These are phyloP conservation scores for Anguilla rostrata DNA, from an alignment of 2,113 vertebrate genomes.

Conservation along the genomic window DNA sequence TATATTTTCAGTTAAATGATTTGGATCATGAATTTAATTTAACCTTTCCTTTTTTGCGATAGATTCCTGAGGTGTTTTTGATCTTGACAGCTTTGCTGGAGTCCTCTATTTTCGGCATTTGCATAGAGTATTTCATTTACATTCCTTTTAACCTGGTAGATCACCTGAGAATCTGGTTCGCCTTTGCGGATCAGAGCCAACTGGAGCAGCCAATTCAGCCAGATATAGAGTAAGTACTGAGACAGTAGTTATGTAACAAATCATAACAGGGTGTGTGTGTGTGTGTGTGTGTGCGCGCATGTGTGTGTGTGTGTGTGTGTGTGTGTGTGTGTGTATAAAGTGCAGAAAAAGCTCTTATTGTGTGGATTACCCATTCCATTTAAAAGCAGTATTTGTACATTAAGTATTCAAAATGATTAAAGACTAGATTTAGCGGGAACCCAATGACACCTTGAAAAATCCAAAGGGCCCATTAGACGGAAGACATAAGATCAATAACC, in stretches of 20 bases:
- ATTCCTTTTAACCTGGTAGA: too few relatives aligned
- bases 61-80: too few relatives aligned
- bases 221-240: not conserved
- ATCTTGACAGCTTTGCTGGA: not conserved
- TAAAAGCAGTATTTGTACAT: not conserved
- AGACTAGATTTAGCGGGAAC: not conserved
- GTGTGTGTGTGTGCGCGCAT: too few relatives aligned
- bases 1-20: not conserved
- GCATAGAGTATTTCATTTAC: too few relatives aligned
- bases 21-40: not conserved
- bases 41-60: too few relatives aligned
- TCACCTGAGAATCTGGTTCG: too few relatives aligned
- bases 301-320: too few relatives aligned
- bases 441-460: constrained; percentile 11
- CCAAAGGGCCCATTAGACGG: not conserved
- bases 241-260: not conserved
- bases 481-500: not conserved
- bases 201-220: not conserved
- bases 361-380: not conserved
- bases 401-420: not conserved
- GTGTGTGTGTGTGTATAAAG: too few relatives aligned
- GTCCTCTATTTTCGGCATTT: not conserved
- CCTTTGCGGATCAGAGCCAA: too few relatives aligned
- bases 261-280: too few relatives aligned
- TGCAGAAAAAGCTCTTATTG: too few relatives aligned